Evolutionary conservation across 2,113 vertebrate genomes (phyloP).

Genomic region (Planiliza haematocheilus): DNA sequence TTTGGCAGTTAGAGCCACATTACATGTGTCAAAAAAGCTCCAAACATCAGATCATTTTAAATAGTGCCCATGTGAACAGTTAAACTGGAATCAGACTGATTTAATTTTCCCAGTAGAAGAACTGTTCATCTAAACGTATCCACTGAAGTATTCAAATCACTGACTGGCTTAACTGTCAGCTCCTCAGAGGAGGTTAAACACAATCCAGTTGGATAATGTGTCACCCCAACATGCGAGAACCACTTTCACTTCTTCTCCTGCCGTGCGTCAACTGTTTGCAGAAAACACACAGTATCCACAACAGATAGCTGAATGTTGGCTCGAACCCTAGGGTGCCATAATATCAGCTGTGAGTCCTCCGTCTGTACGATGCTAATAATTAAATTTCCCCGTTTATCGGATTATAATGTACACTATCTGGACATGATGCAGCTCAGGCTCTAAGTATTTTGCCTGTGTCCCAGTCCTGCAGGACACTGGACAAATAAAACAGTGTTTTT

Average conservation of each 20-base stretch:
- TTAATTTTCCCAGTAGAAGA: no score
- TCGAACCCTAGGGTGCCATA: slow-evolving; percentile 5
- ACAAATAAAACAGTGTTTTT: no score
- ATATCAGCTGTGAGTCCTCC: slow-evolving; percentile 44
- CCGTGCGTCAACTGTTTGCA: neutral
- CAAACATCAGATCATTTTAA: no score
- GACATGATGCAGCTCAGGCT: neutral
- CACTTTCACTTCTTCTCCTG: neutral
- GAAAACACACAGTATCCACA: slow-evolving; percentile 24
- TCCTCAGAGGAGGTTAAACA: neutral
- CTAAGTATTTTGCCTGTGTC: neutral
- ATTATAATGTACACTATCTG: slow-evolving; percentile 42
- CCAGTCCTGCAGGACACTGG: no score
- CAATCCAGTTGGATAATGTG: slow-evolving; percentile 36
- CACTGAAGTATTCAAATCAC: no score
- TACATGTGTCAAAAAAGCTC: no score
- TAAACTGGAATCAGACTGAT: no score
- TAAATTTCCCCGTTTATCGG: slow-evolving; percentile 47
- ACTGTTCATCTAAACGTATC: no score
- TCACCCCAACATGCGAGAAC: neutral
- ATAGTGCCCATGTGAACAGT: no score
- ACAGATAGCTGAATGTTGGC: slow-evolving; percentile 8
- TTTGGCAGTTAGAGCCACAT: no score
- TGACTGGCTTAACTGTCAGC: no score
- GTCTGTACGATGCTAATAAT: slow-evolving; percentile 56